phyloP scores from a whole-genome alignment of 2,113 vertebrate species.

The Perca flavescens region DNA sequence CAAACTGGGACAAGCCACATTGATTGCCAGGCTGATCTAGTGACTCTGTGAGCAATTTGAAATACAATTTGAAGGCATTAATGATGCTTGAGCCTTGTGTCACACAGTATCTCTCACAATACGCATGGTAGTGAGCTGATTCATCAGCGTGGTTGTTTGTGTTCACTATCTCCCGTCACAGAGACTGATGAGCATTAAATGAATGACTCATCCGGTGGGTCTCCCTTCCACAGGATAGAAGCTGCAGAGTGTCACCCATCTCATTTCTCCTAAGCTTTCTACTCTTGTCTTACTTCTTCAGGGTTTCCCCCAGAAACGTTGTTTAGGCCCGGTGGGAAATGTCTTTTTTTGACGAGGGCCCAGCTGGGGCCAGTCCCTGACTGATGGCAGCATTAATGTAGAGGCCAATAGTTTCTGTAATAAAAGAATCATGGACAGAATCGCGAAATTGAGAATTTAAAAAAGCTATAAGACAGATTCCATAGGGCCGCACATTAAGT shows the following conservation, averaged over 20 bases:
- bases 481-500: too few relatives aligned
- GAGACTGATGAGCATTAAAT: slow-evolving; percentile 27
- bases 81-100: neutral
- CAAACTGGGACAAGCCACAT: neutral
- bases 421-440: too few relatives aligned
- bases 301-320: too few relatives aligned
- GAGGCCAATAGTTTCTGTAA: too few relatives aligned
- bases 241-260: neutral
- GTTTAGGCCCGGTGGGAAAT: too few relatives aligned
- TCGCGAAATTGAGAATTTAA: too few relatives aligned
- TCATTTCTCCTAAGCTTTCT: too few relatives aligned
- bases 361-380: too few relatives aligned
- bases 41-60: neutral
- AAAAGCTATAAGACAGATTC: too few relatives aligned
- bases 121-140: neutral
- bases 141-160: neutral
- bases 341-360: too few relatives aligned
- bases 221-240: neutral
- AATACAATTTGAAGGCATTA: neutral
- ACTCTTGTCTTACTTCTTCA: too few relatives aligned
- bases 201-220: slow-evolving; percentile 23
- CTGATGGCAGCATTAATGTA: too few relatives aligned
- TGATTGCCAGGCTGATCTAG: neutral
- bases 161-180: neutral
- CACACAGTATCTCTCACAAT: neutral